These are phyloP conservation scores for Coregonus clupeaformis DNA, from an alignment of 2,113 vertebrate genomes.

Conservation along the genomic window DNA sequence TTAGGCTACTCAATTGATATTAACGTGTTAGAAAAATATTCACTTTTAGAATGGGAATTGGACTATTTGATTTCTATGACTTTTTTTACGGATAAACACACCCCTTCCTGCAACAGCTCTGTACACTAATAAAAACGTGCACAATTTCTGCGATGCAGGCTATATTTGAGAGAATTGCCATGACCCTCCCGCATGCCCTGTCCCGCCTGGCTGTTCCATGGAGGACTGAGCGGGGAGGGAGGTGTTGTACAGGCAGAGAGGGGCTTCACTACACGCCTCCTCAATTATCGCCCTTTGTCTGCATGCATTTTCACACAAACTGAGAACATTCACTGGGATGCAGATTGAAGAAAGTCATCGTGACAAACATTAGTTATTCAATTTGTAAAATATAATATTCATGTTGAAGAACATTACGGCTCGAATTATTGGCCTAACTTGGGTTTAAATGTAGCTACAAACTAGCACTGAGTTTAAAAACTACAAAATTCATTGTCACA, in stretches of 20 bases:
- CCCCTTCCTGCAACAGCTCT: too few species aligned
- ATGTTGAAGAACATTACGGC: too few species aligned
- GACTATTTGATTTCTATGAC: too few species aligned
- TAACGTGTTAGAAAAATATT: too few species aligned
- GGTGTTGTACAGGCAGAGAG: neutral
- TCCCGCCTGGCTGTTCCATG: too few species aligned
- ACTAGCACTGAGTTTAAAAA: slow-evolving; percentile 23
- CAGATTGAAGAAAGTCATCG: slow-evolving; percentile 20
- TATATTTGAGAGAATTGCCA: neutral
- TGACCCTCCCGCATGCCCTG: neutral
- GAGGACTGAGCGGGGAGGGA: neutral
- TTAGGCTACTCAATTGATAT: too few species aligned
- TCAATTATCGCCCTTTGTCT: slow-evolving; percentile 36
- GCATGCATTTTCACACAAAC: slow-evolving; percentile 28
- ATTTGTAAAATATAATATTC: too few species aligned
- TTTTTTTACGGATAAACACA: neutral
- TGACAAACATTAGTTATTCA: slow-evolving; percentile 13
- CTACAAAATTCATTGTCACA: neutral
- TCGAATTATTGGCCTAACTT: too few species aligned
- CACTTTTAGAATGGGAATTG: too few species aligned
- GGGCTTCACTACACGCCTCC: slow-evolving; percentile 37
- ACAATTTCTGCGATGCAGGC: too few species aligned
- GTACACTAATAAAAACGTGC: neutral
- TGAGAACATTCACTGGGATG: slow-evolving; percentile 20
- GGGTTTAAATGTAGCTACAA: neutral